Evolutionary conservation across 1,140 invertebrate species (phyloP), one percentile per base, ranked within the genome.

Genomic region (Drosophila lacteicornis): DNA sequence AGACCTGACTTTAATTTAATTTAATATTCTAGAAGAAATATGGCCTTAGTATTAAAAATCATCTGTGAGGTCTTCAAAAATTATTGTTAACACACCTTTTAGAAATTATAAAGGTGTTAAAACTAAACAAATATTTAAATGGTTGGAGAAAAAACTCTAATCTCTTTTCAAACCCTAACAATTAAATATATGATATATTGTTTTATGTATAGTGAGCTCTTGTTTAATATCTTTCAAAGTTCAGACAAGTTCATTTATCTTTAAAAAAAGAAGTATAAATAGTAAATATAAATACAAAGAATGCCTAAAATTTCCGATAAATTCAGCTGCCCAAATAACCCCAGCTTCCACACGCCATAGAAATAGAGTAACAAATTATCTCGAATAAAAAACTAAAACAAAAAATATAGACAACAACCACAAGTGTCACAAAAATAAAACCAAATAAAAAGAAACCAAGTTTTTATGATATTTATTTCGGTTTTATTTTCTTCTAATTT

Each of bases 401-500:
- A 63, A 61, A 55, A 30, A 45, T 42, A 56, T 49, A 9, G 61
- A 60, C 74, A 69, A 76, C 55, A 49, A 46, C 30, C 65, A 59
- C 60, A 69, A 82, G 74, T 78, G 75, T 58, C 50, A 45, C 47
- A 43, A 50, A 62, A 67, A 63, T 11, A 19, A 46, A 46, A 46
- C 43, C 7, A 50, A 53, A 49, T 6, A 74, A 56, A 19, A 47
- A 50, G 49, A 57, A 36, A 13, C n/a, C 36, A 17, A 33, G 40
- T 53, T 73, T 62, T 63, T 67, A 61, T 57, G 17, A 57, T 65
- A 79, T 71, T 82, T 61, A 79, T 79, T 78, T 79, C 53, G 19
- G 40, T 56, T 63, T 71, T 73, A 66, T 73, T 73, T 79, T 77
- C 59, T 56, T 75, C 58, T 46, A 75, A 73, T 75, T 69, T 80